A percentile compares a stretch with the other conserved stretches of the same genome.
phyloP scores from a whole-genome alignment of 2,113 vertebrate species.

The Chelonoidis abingdonii region DNA sequence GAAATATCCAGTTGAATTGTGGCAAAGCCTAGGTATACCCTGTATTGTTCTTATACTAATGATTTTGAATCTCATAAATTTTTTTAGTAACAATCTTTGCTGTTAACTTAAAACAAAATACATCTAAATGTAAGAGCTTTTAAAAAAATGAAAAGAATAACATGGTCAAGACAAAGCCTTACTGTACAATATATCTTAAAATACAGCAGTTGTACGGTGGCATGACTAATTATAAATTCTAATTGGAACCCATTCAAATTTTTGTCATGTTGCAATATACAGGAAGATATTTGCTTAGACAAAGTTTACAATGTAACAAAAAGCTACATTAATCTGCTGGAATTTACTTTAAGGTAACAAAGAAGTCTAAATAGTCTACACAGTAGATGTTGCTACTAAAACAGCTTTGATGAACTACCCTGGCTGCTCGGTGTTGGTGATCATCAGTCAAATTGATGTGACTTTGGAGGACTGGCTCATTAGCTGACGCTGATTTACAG shows the following conservation, averaged over 20 bases:
- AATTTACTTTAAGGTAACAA: background rate
- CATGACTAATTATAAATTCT: background rate
- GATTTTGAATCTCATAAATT: background rate
- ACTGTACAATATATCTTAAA: background rate
- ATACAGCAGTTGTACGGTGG: background rate
- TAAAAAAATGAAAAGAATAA: background rate
- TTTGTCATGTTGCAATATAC: background rate
- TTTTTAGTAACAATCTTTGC: background rate
- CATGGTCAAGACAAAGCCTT: background rate
- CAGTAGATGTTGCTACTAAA: background rate
- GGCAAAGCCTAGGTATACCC: background rate
- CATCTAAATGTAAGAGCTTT: background rate
- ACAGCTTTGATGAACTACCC: conserved; percentile 6
- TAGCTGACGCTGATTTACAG: conserved; percentile 3
- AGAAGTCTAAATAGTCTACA: background rate
- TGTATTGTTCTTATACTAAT: background rate
- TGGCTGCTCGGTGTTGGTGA: background rate
- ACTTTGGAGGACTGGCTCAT: background rate
- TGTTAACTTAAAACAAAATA: background rate
- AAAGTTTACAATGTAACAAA: background rate
- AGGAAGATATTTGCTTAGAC: background rate
- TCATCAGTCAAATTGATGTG: background rate
- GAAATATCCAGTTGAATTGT: accelerated
- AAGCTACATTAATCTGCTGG: background rate
- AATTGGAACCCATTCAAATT: background rate